A percentile compares a stretch with the other conserved stretches of the same genome.
phyloP scores from a whole-genome alignment of 2,113 vertebrate species.

The Ploceus nigricollis region DNA sequence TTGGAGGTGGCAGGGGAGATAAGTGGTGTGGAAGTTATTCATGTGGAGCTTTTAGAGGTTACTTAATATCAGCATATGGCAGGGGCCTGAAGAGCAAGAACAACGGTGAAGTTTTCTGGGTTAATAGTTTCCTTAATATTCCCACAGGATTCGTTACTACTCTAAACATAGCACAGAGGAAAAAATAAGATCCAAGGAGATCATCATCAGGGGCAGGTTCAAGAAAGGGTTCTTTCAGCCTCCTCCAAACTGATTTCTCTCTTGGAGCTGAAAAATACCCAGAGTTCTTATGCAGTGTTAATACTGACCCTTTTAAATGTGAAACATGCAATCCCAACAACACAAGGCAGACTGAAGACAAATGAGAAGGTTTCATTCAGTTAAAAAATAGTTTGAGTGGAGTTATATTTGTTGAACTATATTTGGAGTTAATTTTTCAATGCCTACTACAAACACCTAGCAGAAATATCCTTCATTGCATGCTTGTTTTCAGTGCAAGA shows the following conservation, averaged over 20 bases:
- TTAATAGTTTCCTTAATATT: constrained; percentile 64
- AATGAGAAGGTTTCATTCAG: not conserved
- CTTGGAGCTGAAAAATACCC: not conserved
- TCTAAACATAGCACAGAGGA: constrained; percentile 52
- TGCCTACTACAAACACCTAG: not conserved
- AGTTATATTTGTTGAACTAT: not conserved
- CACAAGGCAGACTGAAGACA: not conserved
- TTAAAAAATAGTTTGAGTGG: not conserved
- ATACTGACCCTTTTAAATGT: not conserved
- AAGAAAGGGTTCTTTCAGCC: constrained; percentile 1
- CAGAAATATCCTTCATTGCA: not conserved
- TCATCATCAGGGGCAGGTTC: constrained; percentile 25
- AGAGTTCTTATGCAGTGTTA: not conserved
- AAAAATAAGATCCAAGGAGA: constrained; percentile 22
- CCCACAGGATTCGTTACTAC: constrained; percentile 26
- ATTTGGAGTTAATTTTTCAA: not conserved
- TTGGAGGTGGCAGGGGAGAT: rapidly evolving
- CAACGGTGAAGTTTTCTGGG: constrained; percentile 45
- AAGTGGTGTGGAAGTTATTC: not conserved
- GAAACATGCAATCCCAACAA: not conserved
- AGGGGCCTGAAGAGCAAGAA: constrained; percentile 4
- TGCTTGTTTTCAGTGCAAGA: not conserved
- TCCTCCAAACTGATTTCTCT: not conserved
- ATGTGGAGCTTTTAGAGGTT: not conserved
- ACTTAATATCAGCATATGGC: not conserved